A percentile compares a stretch with the other conserved stretches of the same genome.
phyloP scores from a whole-genome alignment of 2,888 invertebrate species.

The Elegia similella region DNA sequence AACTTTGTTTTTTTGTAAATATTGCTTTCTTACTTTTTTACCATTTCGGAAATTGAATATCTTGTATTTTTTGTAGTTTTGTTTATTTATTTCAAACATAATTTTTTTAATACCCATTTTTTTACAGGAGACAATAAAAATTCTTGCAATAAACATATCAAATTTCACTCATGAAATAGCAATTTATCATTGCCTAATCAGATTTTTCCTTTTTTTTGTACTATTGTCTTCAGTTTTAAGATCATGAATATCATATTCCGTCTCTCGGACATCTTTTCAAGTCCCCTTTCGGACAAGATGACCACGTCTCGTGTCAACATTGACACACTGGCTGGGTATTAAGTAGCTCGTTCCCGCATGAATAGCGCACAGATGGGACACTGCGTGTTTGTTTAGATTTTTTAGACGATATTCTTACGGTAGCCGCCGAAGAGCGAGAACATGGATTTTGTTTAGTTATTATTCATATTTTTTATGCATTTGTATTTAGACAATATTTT shows the following conservation, averaged over 20 bases:
- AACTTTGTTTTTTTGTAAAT: no score
- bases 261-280: slow-evolving; percentile 46
- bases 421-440: not conserved
- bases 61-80: no score
- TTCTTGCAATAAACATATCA: no score
- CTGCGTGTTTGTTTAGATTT: slow-evolving; percentile 49
- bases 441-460: not conserved
- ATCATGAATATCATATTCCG: slow-evolving; percentile 48
- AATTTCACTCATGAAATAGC: no score
- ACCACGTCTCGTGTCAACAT: slow-evolving; percentile 72
- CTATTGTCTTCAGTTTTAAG: slow-evolving; percentile 2
- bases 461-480: not conserved
- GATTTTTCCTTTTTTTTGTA: not conserved
- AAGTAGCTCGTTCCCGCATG: slow-evolving; percentile 71
- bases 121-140: no score
- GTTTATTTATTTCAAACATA: not conserved
- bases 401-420: slow-evolving; percentile 18
- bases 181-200: no score
- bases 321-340: slow-evolving; percentile 63
- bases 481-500: no score
- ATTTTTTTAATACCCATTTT: not conserved
- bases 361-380: slow-evolving; percentile 53
- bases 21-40: no score
- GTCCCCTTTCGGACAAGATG: slow-evolving; percentile 66
- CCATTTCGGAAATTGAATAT: no score